Evolutionary conservation across 2,888 invertebrate species (phyloP).

Genomic region (Villa cingulata): DNA sequence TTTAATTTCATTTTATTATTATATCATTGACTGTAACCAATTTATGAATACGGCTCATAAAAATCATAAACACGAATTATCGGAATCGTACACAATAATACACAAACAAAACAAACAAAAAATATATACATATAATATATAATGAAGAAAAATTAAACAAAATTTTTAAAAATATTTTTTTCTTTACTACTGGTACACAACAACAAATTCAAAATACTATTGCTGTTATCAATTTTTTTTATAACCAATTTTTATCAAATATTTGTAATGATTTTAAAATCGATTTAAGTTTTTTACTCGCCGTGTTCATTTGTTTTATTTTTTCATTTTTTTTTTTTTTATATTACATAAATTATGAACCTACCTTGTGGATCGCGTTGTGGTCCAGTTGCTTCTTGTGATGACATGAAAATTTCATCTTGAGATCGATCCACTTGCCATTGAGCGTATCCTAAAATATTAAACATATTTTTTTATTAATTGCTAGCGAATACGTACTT

Average conservation of each 20-base stretch:
- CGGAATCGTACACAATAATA: too few species aligned
- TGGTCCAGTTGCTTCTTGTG: slow-evolving; percentile 56
- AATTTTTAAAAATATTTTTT: too few species aligned
- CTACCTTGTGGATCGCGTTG: slow-evolving; percentile 88
- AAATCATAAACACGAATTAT: too few species aligned
- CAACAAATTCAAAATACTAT: too few species aligned
- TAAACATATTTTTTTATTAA: slow-evolving; percentile 3
- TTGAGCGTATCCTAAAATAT: slow-evolving; percentile 58
- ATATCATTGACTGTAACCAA: background rate
- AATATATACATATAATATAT: too few species aligned
- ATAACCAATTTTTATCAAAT: background rate
- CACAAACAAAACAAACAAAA: too few species aligned
- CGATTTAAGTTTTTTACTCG: slow-evolving; percentile 11
- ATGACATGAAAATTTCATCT: slow-evolving; percentile 73
- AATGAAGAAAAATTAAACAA: too few species aligned
- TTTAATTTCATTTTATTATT: too few species aligned
- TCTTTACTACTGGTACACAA: too few species aligned
- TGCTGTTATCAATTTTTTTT: too few species aligned
- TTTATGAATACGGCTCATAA: slow-evolving; percentile 7
- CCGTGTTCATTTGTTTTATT: slow-evolving; percentile 5
- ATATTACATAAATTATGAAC: slow-evolving; percentile 23
- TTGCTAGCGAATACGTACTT: background rate
- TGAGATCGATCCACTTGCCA: slow-evolving; percentile 78
- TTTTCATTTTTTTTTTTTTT: background rate
- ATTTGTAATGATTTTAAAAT: too few species aligned